Evolutionary conservation across 2,113 vertebrate genomes (phyloP), one percentile per base, ranked within the genome.

Genomic region (Leptocoma aspasia): DNA sequence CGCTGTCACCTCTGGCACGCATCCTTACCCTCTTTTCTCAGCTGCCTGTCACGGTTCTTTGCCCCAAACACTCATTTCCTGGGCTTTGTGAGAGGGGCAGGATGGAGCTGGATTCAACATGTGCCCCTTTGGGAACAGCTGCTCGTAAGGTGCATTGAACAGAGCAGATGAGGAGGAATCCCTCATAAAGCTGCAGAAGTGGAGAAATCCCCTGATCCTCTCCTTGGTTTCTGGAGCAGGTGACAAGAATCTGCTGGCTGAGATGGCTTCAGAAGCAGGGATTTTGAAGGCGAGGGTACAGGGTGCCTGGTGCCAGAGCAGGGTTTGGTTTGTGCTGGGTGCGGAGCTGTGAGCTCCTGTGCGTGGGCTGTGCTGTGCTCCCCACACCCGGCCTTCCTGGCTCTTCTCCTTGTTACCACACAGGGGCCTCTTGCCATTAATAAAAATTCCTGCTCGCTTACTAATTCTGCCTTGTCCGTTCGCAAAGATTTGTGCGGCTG

Each of bases 1-100:
- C 0, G 42, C 47, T 30, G 2, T 18, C 44, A 7, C 0, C 52
- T 26, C 27, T 13, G 3, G 37, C 22, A 1, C 1, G 7, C 60
- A 6, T 23, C 10, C 3, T 7, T 28, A 0, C 37, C 28, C 30
- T 54, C 31, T 18, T 21, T 7, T 8, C 1, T 20, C 77, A 13
- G 54, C 77, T 33, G 76, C 68, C 31, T 37, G 7, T 4, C 5
- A 0, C 3, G 2, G 13, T 7, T 37, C 22, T 39, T 13, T 23
- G 22, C n/a, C 69, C 37, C 26, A 1, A 8, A 3, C 33, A 0
- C 2, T 17, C 15, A 19, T 28, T n/a, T 13, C 64, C 33, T 15
- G 33, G 81, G 15, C 22, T n/a, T 22, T 64, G 45, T 9, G 56
- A 45, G 65, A 77, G n/a, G 53, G 47, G 31, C 33, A 3, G 39